phyloP scores from a whole-genome alignment of 2,113 vertebrate species.

The Tachuris rubrigastra region DNA sequence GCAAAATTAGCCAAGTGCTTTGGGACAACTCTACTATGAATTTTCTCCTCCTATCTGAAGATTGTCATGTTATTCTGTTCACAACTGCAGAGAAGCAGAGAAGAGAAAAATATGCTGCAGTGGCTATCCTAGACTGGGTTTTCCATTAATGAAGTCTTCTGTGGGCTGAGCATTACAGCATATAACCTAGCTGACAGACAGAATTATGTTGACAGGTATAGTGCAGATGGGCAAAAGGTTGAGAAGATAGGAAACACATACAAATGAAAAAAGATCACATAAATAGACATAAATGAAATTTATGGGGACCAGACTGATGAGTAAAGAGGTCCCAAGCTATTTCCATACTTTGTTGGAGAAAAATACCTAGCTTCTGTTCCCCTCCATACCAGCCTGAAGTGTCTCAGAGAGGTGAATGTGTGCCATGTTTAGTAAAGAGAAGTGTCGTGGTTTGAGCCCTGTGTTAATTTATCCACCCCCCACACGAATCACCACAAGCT shows the following conservation, averaged over 20 bases:
- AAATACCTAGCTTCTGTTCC: neutral
- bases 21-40: neutral
- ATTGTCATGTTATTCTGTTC: neutral
- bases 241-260: neutral
- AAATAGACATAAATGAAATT: neutral
- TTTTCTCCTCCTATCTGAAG: neutral
- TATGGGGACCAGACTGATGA: neutral
- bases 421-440: neutral
- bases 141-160: neutral
- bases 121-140: neutral
- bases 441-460: too few relatives aligned
- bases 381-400: neutral
- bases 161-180: neutral
- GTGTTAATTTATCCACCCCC: too few relatives aligned
- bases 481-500: too few relatives aligned
- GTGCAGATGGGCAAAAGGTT: neutral
- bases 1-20: neutral
- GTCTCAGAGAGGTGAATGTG: neutral
- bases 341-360: neutral
- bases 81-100: neutral
- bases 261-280: neutral
- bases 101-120: neutral
- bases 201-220: fast-evolving
- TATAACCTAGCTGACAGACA: neutral
- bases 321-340: neutral